phyloP scores from a whole-genome alignment of 1,140 invertebrate genomes.

The Galleria mellonella region DNA sequence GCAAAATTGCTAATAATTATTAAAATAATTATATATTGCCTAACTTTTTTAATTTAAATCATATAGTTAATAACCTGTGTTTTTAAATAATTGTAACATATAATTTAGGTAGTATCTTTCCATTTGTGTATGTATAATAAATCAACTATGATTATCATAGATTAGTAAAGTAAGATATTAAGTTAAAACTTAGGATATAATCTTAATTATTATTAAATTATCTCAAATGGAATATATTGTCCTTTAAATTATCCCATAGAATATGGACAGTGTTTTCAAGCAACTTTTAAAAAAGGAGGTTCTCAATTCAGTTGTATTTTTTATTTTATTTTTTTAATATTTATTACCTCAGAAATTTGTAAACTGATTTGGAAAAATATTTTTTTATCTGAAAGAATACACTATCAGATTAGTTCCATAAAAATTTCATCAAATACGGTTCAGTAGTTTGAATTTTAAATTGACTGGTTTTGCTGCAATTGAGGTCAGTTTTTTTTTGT shows the following conservation, averaged over 20 bases:
- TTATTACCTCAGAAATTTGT: too few species aligned
- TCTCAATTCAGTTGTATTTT: too few species aligned
- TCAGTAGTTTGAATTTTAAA: too few species aligned
- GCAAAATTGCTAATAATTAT: constrained; percentile 9
- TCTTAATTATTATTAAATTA: constrained; percentile 20
- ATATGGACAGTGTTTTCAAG: constrained; percentile 27
- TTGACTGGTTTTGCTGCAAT: too few species aligned
- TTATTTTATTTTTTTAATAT: too few species aligned
- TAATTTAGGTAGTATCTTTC: constrained; percentile 30
- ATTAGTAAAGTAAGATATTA: constrained; percentile 20
- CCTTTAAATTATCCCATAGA: constrained; percentile 12
- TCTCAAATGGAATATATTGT: constrained; percentile 7
- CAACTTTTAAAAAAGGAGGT: too few species aligned
- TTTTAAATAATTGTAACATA: constrained; percentile 24
- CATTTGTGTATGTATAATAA: constrained; percentile 33
- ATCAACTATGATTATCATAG: constrained; percentile 23
- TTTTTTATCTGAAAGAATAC: too few species aligned
- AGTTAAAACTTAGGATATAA: constrained; percentile 26
- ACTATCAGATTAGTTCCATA: too few species aligned
- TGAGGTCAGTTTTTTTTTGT: too few species aligned
- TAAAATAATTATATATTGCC: constrained; percentile 14
- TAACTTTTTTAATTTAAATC: constrained; percentile 21
- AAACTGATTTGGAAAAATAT: too few species aligned
- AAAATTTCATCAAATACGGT: too few species aligned
- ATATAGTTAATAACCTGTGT: constrained; percentile 16